Base-by-base conservation (phyloP, 1,140 invertebrate species). In the Planococcus citri region DNA sequence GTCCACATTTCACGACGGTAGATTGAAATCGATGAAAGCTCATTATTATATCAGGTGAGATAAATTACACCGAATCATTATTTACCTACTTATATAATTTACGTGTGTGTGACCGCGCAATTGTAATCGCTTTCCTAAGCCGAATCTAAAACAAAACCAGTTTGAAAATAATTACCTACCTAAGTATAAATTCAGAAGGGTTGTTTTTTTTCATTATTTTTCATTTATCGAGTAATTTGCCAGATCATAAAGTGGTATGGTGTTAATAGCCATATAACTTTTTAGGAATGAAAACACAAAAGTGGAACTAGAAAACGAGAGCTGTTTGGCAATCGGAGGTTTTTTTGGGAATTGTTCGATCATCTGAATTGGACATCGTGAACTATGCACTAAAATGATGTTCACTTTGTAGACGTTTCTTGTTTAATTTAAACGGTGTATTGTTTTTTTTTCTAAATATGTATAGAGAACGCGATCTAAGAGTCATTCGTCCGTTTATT, bases 401-500 rank as follows among this genome's bases (percentile, higher is more conserved):
- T 33, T 3, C 2, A 51, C 3, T 51, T 24, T 17, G 60, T 25
- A 24, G 24, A 24, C 17, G 3, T 3, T 64, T 24, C 12, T 24
- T 64, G 60, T 9, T 25, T 64, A 27, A 64, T 64, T 64, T 64
- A 9, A 3, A n/a, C 17, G 41, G 2, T 51, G 6, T 51, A 9
- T 51, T 51, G 6, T 33, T 12, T 12, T 33, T 33, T 33, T 33
- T 33, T 12, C 3, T 51, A 20, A 37, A 37, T 37, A 37, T 37
- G 79, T 80, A 24, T 77, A 90, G 88, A 73, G 88, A 92, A 70
- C 84, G 87, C 71, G 87, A 91, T 75, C 77, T 95, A 27, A 81
- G 91, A 72, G 87, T 96, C 8, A 89, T 95, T 71, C 82, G 93
- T 68, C 93, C 93, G 0, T 90, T 95, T 75, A 87, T 92, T 1